Base-by-base conservation (phyloP, 2,113 vertebrate species). In the Limnothrissa miodon region DNA sequence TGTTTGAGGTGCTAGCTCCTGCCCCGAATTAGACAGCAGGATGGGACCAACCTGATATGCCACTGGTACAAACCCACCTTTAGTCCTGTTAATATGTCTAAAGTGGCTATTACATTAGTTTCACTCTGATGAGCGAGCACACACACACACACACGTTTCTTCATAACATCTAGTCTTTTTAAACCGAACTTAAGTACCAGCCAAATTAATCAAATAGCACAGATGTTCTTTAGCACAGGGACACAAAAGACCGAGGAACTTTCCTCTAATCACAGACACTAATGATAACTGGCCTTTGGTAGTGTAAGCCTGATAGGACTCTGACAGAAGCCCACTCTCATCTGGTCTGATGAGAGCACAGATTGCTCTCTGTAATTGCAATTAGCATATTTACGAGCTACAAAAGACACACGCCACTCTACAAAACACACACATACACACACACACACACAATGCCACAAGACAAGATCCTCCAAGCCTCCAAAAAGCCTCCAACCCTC, bases 1-100 rank as follows among this genome's bases (percentile, higher is more conserved):
- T 93, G 92, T 92, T 90, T 85, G 48, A 88, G 87, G 88, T 90
- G 93, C 92, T 90, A 85, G 86, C 87, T 86, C 82, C 42, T 6
- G 78, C 62, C 79, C 66, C 39, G 81, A 90, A 93, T 92, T 19
- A 23, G 51, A 23, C 17, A 0, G 51, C 19, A 62, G 25, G 23
- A 29, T 29, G n/a, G 56, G 23, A 62, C 23, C n/a, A n/a, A 25
- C 56, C 7, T 5, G 53, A 53, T 23, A 53, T 23, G 51, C 51
- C 23, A 53, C 17, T 53, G 51, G 51, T 53, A 23, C 51, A 53
- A 5, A 5, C 51, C 51, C 0, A 53, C 51, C 51, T 53, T 19
- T 53, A 5, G 19, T 19, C 51, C 51, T 53, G 19, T 23, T n/a
- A 2, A 53, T 53, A 19, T 23, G 51, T 48, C 15, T 15, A 17